Conservation (phyloP, 2,888 invertebrate genomes). For the Pelosia muscerda region DNA sequence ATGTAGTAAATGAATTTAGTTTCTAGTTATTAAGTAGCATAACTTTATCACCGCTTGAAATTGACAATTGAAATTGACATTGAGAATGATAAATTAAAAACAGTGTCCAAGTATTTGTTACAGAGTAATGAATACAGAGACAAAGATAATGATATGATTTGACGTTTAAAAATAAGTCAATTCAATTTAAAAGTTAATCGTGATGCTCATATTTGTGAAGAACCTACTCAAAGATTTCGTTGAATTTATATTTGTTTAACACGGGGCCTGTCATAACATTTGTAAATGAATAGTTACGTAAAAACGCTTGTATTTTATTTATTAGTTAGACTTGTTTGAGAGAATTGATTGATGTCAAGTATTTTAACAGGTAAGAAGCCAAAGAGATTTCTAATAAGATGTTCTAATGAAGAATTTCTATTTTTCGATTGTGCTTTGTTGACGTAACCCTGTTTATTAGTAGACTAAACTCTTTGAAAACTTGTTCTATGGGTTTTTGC, state of each 20-base stretch:
- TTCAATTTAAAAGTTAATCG: not conserved
- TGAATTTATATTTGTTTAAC: conserved; percentile 24
- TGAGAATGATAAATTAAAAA: not conserved
- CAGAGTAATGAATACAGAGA: not conserved
- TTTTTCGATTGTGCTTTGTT: conserved; percentile 7
- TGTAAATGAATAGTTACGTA: conserved; percentile 40
- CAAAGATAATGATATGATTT: not conserved
- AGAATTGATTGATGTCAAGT: conserved; percentile 44
- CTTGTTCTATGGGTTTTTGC: not conserved
- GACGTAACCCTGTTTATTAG: not conserved
- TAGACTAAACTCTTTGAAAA: not conserved
- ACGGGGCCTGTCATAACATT: conserved; percentile 26
- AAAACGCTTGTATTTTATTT: conserved; percentile 21
- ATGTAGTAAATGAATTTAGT: no score
- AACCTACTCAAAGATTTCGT: conserved; percentile 8
- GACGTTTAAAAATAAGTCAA: not conserved
- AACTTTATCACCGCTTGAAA: no score
- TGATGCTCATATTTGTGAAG: conserved; percentile 1
- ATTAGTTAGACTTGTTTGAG: conserved; percentile 38
- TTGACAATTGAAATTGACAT: not conserved
- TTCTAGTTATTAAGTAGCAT: no score
- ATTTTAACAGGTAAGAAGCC: not conserved
- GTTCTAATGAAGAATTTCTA: conserved; percentile 2
- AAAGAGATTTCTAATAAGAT: conserved; percentile 15
- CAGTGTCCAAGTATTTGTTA: no score